Evolutionary conservation across 2,797 vertebrate genomes (phyloP), one percentile per base, ranked within the genome.

Genomic region (Serranus cabrilla): DNA sequence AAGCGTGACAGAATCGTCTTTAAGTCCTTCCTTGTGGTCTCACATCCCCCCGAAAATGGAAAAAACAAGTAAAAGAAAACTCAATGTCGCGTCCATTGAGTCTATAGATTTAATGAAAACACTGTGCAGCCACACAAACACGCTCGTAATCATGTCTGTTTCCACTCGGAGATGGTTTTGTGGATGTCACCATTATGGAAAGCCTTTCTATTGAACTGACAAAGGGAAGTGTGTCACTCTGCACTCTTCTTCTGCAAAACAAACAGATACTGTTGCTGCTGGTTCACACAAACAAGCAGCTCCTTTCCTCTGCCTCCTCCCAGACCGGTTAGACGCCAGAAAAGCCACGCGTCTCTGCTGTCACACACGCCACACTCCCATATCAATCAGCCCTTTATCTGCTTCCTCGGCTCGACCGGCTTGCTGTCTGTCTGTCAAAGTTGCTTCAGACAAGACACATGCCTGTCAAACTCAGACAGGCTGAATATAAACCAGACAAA

Each of bases 351-450:
- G 69, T 51, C 72, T 84, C 64, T 47, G 83, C 80, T 84, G 76
- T 87, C 83, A 85, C 80, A 76, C 62, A 59, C 59, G 7, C 49
- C 69, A 69, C 75, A 25, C 70, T 71, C 23, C 10, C 47, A 66
- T 50, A 85, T 90, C 85, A 90, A 74, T 91, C 87, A 67, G 50
- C 58, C 37, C 82, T 86, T 85, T 89, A 88, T 92, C 81, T 71
- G 61, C 77, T 80, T 83, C 81, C 70, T 66, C 27, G 1, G 21
- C 21, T 31, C 20, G 11, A 2, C 66, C 27, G 4, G n/a, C 74
- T 66, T 2, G 1, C 74, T 37, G 74, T 67, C 68, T 76, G 81
- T 50, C 71, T 78, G 76, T 85, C 76, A 80, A 20, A 2, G 43
- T n/a, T 31, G 58, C 55, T 37, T 54, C 55, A 61, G 42, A 75